A percentile compares a stretch with the other conserved stretches of the same genome.
phyloP scores from a whole-genome alignment of 2,113 vertebrate species.

The Phalacrocorax pelagicus region DNA sequence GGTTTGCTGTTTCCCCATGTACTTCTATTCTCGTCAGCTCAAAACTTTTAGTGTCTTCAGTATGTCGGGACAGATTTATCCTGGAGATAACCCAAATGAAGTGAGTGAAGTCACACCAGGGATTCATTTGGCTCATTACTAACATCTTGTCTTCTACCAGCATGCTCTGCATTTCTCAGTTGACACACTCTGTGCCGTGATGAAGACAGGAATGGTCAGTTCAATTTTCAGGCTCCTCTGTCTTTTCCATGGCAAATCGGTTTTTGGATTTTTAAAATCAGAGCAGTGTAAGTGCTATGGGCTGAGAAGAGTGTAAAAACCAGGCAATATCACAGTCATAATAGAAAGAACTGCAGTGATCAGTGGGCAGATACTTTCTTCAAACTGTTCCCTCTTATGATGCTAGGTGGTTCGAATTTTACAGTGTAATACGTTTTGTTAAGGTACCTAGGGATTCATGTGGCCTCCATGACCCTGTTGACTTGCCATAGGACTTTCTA shows the following conservation, averaged over 20 bases:
- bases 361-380: neutral
- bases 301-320: neutral
- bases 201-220: neutral
- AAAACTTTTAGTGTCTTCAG: neutral
- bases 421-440: neutral
- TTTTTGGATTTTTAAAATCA: neutral
- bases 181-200: neutral
- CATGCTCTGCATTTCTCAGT: neutral
- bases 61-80: neutral
- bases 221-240: neutral
- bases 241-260: neutral
- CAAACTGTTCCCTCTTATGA: neutral
- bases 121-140: constrained; percentile 44
- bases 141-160: constrained; percentile 22
- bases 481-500: neutral
- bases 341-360: neutral
- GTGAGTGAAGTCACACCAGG: constrained; percentile 39
- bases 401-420: neutral
- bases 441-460: neutral
- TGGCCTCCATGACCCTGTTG: neutral
- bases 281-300: neutral
- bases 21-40: neutral
- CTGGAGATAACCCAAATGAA: constrained; percentile 30
- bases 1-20: neutral
- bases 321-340: neutral